phyloP scores from a whole-genome alignment of 1,140 invertebrate species.

The Ceratina australensis region DNA sequence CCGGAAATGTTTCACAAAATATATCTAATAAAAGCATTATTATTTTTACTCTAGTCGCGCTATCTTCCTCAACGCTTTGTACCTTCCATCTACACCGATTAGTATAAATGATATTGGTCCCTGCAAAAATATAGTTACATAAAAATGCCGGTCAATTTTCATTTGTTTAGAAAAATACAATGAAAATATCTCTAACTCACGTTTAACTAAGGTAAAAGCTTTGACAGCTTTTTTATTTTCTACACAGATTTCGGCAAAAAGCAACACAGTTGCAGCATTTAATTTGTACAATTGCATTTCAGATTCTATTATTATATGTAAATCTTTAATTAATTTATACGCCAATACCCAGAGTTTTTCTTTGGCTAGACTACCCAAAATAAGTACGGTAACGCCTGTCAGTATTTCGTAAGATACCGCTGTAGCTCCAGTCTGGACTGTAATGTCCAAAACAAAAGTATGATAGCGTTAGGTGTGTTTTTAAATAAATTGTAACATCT shows the following conservation, averaged over 20 bases:
- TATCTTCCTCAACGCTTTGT: constrained; percentile 38
- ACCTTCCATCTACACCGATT: constrained; percentile 50
- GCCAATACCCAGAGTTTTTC: constrained; percentile 62
- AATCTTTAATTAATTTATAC: constrained; percentile 54
- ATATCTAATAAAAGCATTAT: constrained; percentile 56
- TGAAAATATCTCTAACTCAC: constrained; percentile 56
- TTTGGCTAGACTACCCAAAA: constrained; percentile 61
- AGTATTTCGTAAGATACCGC: constrained; percentile 41
- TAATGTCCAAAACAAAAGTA: constrained; percentile 54
- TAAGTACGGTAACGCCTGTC: constrained; percentile 48
- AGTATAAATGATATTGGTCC: constrained; percentile 51
- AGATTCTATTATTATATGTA: neutral
- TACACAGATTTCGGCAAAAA: constrained; percentile 69
- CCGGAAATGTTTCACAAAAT: constrained; percentile 47
- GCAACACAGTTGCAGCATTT: constrained; percentile 53
- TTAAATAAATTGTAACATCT: constrained; percentile 36
- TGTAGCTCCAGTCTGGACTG: constrained; percentile 50
- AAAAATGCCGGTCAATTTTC: neutral
- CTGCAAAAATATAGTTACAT: constrained; percentile 37
- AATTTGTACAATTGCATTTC: constrained; percentile 38
- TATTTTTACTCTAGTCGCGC: constrained; percentile 40
- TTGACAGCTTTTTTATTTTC: constrained; percentile 63
- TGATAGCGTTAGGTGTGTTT: constrained; percentile 34
- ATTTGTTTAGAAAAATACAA: neutral
- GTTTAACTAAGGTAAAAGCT: constrained; percentile 64